Conservation (phyloP, 1,140 invertebrate genomes). For the Lucilia cuprina region DNA sequence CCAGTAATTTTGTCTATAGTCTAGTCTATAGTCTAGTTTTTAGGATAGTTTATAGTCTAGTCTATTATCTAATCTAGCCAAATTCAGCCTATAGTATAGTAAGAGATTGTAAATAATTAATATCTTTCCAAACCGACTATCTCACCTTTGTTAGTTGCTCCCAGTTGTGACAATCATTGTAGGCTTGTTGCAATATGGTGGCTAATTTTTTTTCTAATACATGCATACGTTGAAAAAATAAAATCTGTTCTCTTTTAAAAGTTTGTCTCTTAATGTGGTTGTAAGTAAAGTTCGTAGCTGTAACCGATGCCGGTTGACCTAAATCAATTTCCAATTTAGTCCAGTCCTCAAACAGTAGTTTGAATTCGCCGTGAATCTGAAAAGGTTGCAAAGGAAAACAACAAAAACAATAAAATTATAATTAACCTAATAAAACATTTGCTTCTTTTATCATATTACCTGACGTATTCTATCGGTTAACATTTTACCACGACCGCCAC, state of each 20-base stretch:
- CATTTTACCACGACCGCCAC: constrained; percentile 74
- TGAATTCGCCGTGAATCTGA: constrained; percentile 68
- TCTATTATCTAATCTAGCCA: too few relatives aligned
- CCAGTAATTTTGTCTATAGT: too few relatives aligned
- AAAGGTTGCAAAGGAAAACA: too few relatives aligned
- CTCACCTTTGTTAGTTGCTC: constrained; percentile 70
- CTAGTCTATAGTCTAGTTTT: too few relatives aligned
- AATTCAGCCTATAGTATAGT: too few relatives aligned
- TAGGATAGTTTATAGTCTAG: too few relatives aligned
- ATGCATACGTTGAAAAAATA: constrained; percentile 65
- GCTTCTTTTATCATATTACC: too few relatives aligned
- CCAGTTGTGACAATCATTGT: constrained; percentile 75
- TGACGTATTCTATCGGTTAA: constrained; percentile 64
- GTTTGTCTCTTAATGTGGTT: constrained; percentile 64
- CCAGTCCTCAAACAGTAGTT: constrained; percentile 72
- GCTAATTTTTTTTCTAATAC: constrained; percentile 76
- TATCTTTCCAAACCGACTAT: neutral
- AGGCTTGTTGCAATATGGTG: constrained; percentile 74
- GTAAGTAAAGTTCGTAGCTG: neutral
- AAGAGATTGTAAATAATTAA: too few relatives aligned
- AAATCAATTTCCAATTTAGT: constrained; percentile 66
- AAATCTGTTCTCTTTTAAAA: constrained; percentile 68
- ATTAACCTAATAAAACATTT: too few relatives aligned
- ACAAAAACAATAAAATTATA: too few relatives aligned
- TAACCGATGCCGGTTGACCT: constrained; percentile 50